Base-by-base conservation (phyloP, 2,113 vertebrate genomes). In the Bostrychus sinensis region DNA sequence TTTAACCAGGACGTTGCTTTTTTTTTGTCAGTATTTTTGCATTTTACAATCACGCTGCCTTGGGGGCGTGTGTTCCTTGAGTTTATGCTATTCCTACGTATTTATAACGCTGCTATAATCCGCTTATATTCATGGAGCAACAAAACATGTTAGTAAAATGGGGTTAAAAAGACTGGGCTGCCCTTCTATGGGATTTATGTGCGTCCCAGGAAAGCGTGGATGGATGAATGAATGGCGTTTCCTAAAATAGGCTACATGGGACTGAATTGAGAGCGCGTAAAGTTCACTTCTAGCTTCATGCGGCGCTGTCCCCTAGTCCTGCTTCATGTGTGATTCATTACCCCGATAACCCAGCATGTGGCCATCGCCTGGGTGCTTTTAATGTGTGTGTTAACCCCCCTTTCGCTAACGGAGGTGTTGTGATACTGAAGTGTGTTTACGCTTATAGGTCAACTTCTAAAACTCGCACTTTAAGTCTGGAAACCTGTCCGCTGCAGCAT, bases 331-430 rank as follows among this genome's bases (percentile, higher is more conserved):
- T 75, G 64, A 79, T 77, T 75, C 77, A 84, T 80, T 39, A 78
- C 77, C 69, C 70, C 77, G 85, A 87, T 84, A 79, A 73, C 82
- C 53, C 86, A 84, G 79, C 80, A 73, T 82, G 88, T 9, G 72
- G 76, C 67, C 70, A 51, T 50, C 7, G 50, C 62, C 70, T 66
- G 58, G 36, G 36, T 59, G 43, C 63, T 38, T 71, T 62, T 66
- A 58, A 73, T 70, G 54, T 55, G 26, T 8, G 38, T 16, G 17
- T 25, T 14, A 48, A 12, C 25, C 59, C 64, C 41, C 39, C 12
- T 14, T 19, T 39, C 30, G 41, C 66, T n/a, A 62, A 56, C 7
- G 2, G 39, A 19, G 51, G 72, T 61, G 64, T 53, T 39, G 20
- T 70, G 76, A 58, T 62, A 50, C 61, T 62, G 23, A 19, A 54